phyloP scores from a whole-genome alignment of 2,888 invertebrate species.

The Sminthurinus aureus region DNA sequence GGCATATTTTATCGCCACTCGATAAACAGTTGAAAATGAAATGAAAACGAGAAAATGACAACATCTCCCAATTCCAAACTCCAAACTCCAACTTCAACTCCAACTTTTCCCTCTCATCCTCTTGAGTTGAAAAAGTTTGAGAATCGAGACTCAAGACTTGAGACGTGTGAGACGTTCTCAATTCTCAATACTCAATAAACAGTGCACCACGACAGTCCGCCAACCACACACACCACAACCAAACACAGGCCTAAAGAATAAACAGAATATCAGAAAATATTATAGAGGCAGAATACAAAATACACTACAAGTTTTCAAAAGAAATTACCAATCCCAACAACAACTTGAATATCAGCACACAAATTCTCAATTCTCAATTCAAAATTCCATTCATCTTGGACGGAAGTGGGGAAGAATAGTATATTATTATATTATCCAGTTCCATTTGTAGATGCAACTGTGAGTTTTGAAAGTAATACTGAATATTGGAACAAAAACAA shows the following conservation, averaged over 20 bases:
- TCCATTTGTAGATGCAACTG: too few species aligned
- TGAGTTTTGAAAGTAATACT: too few species aligned
- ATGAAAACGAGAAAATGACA: conserved; percentile 42
- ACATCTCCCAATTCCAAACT: conserved; percentile 29
- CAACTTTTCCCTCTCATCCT: conserved; percentile 1
- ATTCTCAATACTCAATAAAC: neutral
- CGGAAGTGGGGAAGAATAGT: too few species aligned
- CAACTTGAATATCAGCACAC: too few species aligned
- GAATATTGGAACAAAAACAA: too few species aligned
- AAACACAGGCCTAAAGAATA: neutral
- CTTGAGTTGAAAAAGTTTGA: neutral
- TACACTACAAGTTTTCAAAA: conserved; percentile 1
- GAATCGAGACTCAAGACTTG: neutral
- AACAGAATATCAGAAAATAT: neutral
- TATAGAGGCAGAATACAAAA: neutral
- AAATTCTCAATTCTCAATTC: too few species aligned
- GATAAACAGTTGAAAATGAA: conserved; percentile 44
- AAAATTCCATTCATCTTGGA: too few species aligned
- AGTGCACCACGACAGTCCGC: too few species aligned
- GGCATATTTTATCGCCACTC: conserved; percentile 42
- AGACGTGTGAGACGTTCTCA: conserved; percentile 34
- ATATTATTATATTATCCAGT: too few species aligned
- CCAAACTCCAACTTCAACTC: conserved; percentile 13
- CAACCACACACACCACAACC: neutral
- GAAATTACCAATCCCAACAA: neutral